phyloP scores from a whole-genome alignment of 2,797 vertebrate species.

The Tarsius wallacei region DNA sequence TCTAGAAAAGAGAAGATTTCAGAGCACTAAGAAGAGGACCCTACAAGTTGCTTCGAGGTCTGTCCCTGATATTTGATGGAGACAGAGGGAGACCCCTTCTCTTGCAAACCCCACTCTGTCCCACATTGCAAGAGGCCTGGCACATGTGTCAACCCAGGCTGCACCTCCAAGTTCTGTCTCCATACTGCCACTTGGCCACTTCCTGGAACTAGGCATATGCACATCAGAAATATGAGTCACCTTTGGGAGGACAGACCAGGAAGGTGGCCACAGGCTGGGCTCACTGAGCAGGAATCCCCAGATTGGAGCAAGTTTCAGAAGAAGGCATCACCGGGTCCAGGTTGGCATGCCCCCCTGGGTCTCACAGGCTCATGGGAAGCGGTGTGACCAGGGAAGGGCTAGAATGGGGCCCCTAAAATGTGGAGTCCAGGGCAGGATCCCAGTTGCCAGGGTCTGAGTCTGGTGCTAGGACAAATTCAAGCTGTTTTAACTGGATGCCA shows the following conservation, averaged over 20 bases:
- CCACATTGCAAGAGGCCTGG: not conserved
- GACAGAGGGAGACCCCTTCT: not conserved
- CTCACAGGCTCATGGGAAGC: not conserved
- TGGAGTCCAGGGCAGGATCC: not conserved
- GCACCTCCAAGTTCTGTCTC: not conserved
- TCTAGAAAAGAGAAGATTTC: constrained; percentile 5
- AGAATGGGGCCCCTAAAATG: too few relatives aligned
- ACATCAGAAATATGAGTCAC: not conserved
- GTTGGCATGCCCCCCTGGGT: rapidly evolving
- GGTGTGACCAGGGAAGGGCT: not conserved
- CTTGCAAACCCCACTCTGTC: not conserved
- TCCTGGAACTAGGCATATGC: not conserved
- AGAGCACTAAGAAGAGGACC: not conserved
- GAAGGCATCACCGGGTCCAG: not conserved
- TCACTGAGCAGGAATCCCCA: not conserved
- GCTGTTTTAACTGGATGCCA: not conserved
- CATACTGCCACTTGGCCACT: not conserved
- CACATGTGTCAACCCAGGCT: not conserved
- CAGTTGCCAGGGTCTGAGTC: not conserved
- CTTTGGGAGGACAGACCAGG: not conserved
- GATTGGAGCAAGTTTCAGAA: not conserved
- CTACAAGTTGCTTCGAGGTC: not conserved
- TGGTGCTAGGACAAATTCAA: not conserved
- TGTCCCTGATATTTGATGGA: not conserved
- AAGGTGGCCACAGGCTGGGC: not conserved